Percentiles rank a stretch among this genome's conserved stretches.
Evolutionary conservation across 2,113 vertebrate species (phyloP).

Genomic region (Sakesphorus luctuosus): DNA sequence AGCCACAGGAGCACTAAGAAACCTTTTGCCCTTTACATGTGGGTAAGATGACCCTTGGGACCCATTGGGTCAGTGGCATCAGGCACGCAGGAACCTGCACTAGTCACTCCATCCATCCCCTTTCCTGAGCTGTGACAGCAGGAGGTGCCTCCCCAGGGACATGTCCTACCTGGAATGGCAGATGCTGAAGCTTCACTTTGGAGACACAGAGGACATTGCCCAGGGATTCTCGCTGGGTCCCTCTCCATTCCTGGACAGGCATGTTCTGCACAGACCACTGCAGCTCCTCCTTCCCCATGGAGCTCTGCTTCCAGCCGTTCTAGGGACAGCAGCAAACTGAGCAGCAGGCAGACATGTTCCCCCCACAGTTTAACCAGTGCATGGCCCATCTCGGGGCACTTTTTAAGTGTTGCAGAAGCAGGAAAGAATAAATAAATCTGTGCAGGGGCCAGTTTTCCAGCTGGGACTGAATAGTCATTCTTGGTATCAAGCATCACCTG

Average conservation of each 20-base stretch:
- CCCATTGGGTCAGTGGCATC: not conserved
- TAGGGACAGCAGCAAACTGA: slow-evolving; percentile 3
- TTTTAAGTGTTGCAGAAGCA: not conserved
- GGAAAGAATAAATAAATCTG: not conserved
- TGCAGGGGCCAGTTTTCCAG: not conserved
- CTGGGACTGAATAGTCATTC: not conserved
- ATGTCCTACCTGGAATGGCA: slow-evolving; percentile 87
- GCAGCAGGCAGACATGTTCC: not conserved
- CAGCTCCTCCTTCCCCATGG: slow-evolving; percentile 76
- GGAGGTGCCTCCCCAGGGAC: not conserved
- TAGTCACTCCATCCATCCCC: not conserved
- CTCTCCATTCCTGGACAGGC: slow-evolving; percentile 84
- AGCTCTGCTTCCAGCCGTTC: slow-evolving; percentile 21
- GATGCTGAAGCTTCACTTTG: slow-evolving; percentile 89
- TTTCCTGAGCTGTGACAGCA: not conserved
- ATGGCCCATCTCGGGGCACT: not conserved
- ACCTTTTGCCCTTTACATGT: too few relatives aligned
- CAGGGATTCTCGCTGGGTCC: slow-evolving; percentile 81
- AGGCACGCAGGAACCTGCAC: not conserved
- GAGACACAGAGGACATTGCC: slow-evolving; percentile 86
- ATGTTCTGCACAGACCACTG: slow-evolving; percentile 84
- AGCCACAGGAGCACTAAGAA: not conserved
- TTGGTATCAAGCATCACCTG: not conserved
- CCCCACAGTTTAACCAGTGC: accelerated
- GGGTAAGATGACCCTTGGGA: not conserved